Evolutionary conservation across 1,140 invertebrate genomes (phyloP), one percentile per base, ranked within the genome.

Genomic region (Drosophila navojoa): DNA sequence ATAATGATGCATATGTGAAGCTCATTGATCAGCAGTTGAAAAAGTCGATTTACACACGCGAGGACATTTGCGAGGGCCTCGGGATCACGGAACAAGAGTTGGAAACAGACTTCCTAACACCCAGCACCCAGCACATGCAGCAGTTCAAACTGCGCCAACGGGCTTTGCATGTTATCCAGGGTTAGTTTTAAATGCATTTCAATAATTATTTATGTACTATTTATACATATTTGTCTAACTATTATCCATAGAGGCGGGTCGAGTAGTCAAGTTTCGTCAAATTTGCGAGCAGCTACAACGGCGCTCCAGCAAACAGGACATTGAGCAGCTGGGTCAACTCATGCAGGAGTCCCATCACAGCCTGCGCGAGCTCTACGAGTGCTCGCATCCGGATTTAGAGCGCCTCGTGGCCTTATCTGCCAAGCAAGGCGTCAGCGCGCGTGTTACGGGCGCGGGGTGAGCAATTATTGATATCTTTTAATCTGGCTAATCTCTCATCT

Each of bases 371-470:
- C 91, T 98, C 1, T 99, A 99, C 91, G 97, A 99, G 92, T 99
- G 98, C 92, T 99, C 97, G 58, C 98, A 99, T 93, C 94, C 95
- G 1, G 95, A 96, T 79, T 93, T 99, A 60, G 98, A 99, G 92
- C 93, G 93, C 54, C 93, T 99, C 4, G 97, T 99, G 32, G 92
- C 95, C 27, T 91, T 96, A 49, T 97, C 97, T n/a, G 92, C 94
- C 59, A 91, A 94, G 52, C 93, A 94, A 59, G 95, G 96, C 38
- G 93, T 97, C 19, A 97, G 98, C 35, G 96, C 97, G 7, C 94
- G 98, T 70, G 93, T 99, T 35, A 99, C 99, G 5, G 99, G 99
- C 57, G 97, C 97, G 15, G 97, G 97, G 94, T 96, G 93, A 93
- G 79, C 42, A 38, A 4, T 0, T 7, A 15, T 22, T n/a, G 1